phyloP scores from a whole-genome alignment of 1,140 invertebrate genomes.

The Panulirus ornatus region DNA sequence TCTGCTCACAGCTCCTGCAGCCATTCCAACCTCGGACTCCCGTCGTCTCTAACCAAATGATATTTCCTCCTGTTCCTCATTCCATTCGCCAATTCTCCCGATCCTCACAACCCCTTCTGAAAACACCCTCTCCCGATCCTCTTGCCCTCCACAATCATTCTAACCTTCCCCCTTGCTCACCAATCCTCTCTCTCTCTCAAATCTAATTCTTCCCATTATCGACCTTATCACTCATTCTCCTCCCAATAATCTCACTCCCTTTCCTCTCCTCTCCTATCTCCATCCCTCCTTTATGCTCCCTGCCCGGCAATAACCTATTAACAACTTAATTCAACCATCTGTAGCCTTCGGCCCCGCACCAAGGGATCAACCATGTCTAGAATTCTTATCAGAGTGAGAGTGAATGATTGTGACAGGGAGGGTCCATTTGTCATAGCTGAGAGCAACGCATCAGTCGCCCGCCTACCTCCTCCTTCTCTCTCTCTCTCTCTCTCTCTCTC shows the following conservation, averaged over 20 bases:
- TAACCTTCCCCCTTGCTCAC: not conserved
- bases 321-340: not conserved
- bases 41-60: too few species aligned
- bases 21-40: too few species aligned
- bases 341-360: not conserved
- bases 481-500: not conserved
- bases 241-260: not conserved
- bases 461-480: not conserved
- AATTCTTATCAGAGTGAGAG: not conserved
- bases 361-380: not conserved
- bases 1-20: too few species aligned
- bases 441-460: not conserved
- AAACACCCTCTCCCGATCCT: too few species aligned
- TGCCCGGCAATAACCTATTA: not conserved
- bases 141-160: not conserved
- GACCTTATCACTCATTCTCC: not conserved
- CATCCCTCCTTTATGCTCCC: not conserved
- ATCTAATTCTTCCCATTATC: not conserved
- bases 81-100: too few species aligned
- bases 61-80: too few species aligned
- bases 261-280: not conserved
- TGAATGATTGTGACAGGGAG: not conserved
- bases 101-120: too few species aligned
- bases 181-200: not conserved
- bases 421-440: not conserved